Conservation (phyloP, 2,888 invertebrate species). For the Idaea dimidiata region DNA sequence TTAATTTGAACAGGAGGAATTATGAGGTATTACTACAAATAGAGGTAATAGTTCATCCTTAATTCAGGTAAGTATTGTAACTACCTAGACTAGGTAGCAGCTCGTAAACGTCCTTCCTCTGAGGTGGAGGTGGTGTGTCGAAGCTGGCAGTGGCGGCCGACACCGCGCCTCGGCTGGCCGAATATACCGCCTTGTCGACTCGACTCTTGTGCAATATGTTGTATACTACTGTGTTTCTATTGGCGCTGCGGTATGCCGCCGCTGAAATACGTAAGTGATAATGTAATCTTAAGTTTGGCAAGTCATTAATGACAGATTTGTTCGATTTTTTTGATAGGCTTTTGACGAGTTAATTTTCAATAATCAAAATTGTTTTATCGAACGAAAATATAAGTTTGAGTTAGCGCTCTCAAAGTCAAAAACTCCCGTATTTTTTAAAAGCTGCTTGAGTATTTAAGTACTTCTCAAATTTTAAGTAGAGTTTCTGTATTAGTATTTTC, state of each 20-base stretch:
- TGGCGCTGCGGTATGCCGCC: slow-evolving; percentile 58
- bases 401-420: too few relatives aligned
- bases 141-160: slow-evolving; percentile 63
- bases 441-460: too few relatives aligned
- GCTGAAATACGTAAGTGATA: slow-evolving; percentile 71
- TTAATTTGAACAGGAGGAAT: too few relatives aligned
- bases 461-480: too few relatives aligned
- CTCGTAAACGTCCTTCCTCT: slow-evolving; percentile 19
- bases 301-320: slow-evolving; percentile 1
- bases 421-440: too few relatives aligned
- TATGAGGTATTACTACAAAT: too few relatives aligned
- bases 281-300: slow-evolving; percentile 4
- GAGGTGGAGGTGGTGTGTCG: slow-evolving; percentile 19
- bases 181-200: slow-evolving; percentile 42
- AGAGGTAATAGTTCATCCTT: neutral
- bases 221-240: slow-evolving; percentile 50
- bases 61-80: neutral
- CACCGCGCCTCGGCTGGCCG: slow-evolving; percentile 66
- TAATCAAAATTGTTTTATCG: too few relatives aligned
- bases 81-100: slow-evolving; percentile 14
- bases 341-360: too few relatives aligned
- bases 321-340: neutral
- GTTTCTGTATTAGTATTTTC: too few relatives aligned
- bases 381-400: too few relatives aligned
- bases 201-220: slow-evolving; percentile 48